A percentile compares a stretch with the other conserved stretches of the same genome.
These are phyloP conservation scores for Dermochelys coriacea DNA, from an alignment of 2,797 vertebrate genomes.

Conservation along the genomic window DNA sequence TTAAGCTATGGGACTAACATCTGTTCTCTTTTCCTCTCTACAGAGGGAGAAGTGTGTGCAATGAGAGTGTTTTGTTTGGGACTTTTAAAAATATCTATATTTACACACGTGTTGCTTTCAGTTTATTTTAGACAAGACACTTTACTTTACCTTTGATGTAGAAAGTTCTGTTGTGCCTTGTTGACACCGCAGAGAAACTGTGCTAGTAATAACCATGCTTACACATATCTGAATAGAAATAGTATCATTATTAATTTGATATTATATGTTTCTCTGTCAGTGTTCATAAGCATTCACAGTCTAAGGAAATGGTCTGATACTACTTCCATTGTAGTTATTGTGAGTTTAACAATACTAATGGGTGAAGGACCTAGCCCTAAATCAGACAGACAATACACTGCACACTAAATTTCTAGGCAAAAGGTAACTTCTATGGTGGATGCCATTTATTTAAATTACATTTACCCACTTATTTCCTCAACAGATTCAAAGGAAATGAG, in stretches of 20 bases:
- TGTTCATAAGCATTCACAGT: fast-evolving
- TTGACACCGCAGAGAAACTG: fast-evolving
- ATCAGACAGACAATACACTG: fast-evolving
- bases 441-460: background rate
- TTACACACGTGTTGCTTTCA: no score
- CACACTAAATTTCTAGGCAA: background rate
- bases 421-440: background rate
- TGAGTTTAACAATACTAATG: background rate
- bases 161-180: no score
- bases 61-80: no score
- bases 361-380: background rate
- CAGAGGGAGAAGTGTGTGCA: background rate
- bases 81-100: no score
- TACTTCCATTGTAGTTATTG: background rate
- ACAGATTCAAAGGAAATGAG: background rate
- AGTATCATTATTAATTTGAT: fast-evolving
- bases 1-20: background rate
- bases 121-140: no score
- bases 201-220: background rate
- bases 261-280: fast-evolving
- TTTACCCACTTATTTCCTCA: background rate
- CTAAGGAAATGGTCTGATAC: background rate
- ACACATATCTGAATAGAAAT: fast-evolving
- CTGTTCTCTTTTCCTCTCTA: background rate
- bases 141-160: no score